A percentile compares a stretch with the other conserved stretches of the same genome.
Conservation (phyloP, 2,113 vertebrate species). For the Nyctibius bracteatus region DNA sequence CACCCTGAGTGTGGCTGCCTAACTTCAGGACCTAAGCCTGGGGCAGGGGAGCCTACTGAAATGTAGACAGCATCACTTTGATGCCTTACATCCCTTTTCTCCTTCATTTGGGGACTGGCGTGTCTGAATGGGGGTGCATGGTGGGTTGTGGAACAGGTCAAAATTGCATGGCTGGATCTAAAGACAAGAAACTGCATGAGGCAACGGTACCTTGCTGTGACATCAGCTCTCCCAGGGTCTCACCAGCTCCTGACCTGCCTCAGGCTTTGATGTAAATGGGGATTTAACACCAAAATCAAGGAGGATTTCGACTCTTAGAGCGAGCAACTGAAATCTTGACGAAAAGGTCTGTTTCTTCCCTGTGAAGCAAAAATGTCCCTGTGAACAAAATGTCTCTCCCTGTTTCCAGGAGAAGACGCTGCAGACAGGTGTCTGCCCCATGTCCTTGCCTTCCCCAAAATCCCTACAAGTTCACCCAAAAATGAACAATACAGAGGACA, state of each 20-base stretch:
- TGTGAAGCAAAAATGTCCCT: accelerated
- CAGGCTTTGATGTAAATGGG: not conserved
- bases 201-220: accelerated
- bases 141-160: not conserved
- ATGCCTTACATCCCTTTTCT: not conserved
- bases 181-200: not conserved
- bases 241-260: not conserved
- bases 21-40: not conserved
- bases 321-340: not conserved
- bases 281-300: not conserved
- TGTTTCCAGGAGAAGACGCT: not conserved
- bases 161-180: not conserved
- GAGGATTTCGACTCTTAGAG: not conserved
- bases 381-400: not conserved
- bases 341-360: not conserved
- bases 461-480: not conserved
- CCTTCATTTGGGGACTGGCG: not conserved
- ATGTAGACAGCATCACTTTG: not conserved
- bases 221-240: not conserved
- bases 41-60: not conserved
- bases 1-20: not conserved
- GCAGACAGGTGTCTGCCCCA: not conserved
- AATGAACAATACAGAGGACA: not conserved
- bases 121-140: not conserved
- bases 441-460: not conserved